Base-by-base conservation (phyloP, 2,797 vertebrate species). In the Sebastes cheni region DNA sequence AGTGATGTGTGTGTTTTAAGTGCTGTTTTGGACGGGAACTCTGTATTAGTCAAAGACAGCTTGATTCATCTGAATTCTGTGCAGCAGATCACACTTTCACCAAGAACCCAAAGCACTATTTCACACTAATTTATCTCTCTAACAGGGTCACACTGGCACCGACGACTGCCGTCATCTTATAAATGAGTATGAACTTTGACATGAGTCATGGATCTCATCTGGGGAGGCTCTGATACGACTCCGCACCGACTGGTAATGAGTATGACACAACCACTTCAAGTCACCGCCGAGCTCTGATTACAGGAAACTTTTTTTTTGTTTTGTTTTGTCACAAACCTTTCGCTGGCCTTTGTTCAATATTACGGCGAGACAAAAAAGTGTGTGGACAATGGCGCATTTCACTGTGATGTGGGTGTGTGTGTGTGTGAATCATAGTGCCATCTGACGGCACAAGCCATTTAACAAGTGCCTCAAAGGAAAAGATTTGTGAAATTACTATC, bases 381-480 rank as follows among this genome's bases (percentile, higher is more conserved):
- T 80, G 84, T 90, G 91, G 78, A 85, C 86, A 85, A 80, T 88
- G 72, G 67, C 59, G 72, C 60, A 59, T 72, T 67, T 82, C 5
- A 66, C 82, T 86, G 86, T 46, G 82, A 83, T 79, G 90, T 91
- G 89, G 69, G 85, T 56, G 87, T 67, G 72, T 75, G 78, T 77
- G 81, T 73, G 79, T 77, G 86, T 91, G 92, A 92, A 84, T 93
- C 90, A 91, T 18, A 2, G 55, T 55, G 83, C 89, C 93, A 92
- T 93, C 89, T 93, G 91, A 92, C 82, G 82, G 81, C 86, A 80
- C 32, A 70, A 58, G 59, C 46, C 73, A 59, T 56, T 36, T 50
- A n/a, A 84, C 74, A 79, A 88, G 70, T 67, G 72, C 12, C 65
- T 89, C 66, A 67, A 67, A 84, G 55, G 66, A 80, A 76, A 83